A percentile compares a stretch with the other conserved stretches of the same genome.
These are phyloP conservation scores for Ataeniobius toweri DNA, from an alignment of 2,797 vertebrate genomes.

Conservation along the genomic window DNA sequence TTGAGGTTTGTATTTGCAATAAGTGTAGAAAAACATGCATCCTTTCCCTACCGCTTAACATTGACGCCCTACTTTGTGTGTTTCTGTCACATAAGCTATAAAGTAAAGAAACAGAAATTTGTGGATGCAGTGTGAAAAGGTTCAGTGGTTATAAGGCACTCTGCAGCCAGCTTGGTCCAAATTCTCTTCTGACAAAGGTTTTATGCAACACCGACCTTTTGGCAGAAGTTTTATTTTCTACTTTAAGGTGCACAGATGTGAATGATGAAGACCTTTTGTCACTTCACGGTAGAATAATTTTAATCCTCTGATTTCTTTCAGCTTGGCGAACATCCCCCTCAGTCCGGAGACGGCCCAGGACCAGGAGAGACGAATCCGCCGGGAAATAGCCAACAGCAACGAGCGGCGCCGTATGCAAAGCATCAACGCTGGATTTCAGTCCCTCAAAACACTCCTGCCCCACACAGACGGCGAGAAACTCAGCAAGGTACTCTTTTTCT, in stretches of 20 bases:
- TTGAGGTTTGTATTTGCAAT: neutral
- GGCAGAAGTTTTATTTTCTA: too few species aligned
- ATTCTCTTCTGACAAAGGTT: too few species aligned
- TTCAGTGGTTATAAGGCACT: too few species aligned
- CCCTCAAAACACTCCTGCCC: slow-evolving; percentile 97
- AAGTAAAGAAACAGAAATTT: too few species aligned
- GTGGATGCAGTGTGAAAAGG: too few species aligned
- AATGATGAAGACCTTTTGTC: neutral
- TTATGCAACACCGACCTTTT: too few species aligned
- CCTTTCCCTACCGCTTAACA: too few species aligned
- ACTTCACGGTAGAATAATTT: neutral
- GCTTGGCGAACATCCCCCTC: slow-evolving; percentile 96
- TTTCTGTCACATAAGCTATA: too few species aligned
- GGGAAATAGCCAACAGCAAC: slow-evolving; percentile 98
- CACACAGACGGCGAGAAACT: slow-evolving; percentile 80
- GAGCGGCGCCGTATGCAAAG: slow-evolving; percentile 98
- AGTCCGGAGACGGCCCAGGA: slow-evolving; percentile 97
- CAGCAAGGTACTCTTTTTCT: slow-evolving; percentile 67
- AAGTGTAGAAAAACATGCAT: neutral
- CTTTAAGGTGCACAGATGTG: neutral
- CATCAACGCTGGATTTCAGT: slow-evolving; percentile 98
- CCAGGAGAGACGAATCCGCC: slow-evolving; percentile 95
- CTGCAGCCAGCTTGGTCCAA: too few species aligned
- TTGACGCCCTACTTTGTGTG: too few species aligned
- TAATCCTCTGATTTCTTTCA: slow-evolving; percentile 54